Percentiles rank a stretch among this genome's conserved stretches.
These are phyloP conservation scores for Silvanus unidentatus DNA, from an alignment of 2,888 invertebrate genomes.

Conservation along the genomic window DNA sequence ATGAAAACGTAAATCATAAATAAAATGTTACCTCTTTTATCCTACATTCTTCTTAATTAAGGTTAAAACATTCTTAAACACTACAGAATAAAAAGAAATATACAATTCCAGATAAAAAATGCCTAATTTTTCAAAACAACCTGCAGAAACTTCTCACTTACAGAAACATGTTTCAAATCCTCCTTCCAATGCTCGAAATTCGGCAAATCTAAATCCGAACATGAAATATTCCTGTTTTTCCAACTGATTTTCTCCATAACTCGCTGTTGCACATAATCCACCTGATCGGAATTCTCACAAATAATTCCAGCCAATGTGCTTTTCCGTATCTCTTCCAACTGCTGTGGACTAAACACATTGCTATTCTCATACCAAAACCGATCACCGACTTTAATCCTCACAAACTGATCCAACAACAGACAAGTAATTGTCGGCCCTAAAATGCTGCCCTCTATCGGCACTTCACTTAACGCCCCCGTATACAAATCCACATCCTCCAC, in stretches of 20 bases:
- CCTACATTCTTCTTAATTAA: too few relatives aligned
- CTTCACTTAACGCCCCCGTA: constrained; percentile 80
- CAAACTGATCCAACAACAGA: constrained; percentile 79
- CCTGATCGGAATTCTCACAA: constrained; percentile 68
- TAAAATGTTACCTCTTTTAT: too few relatives aligned
- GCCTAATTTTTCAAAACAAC: too few relatives aligned
- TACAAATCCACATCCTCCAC: constrained; percentile 86
- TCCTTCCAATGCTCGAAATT: constrained; percentile 34
- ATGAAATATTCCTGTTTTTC: constrained; percentile 57
- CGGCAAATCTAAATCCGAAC: constrained; percentile 55
- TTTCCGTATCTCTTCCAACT: constrained; percentile 74
- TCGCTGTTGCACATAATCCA: constrained; percentile 57
- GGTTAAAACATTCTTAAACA: too few relatives aligned
- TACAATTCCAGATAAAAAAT: too few relatives aligned
- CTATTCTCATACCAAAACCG: constrained; percentile 84
- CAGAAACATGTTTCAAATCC: constrained; percentile 10
- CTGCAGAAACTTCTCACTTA: too few relatives aligned
- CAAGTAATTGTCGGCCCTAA: constrained; percentile 83
- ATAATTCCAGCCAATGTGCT: constrained; percentile 68
- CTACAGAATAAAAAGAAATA: too few relatives aligned
- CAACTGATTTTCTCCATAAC: constrained; percentile 62
- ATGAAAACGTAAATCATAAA: too few relatives aligned
- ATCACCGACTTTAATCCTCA: constrained; percentile 73
- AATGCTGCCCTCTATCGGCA: constrained; percentile 62
- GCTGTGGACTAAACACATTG: constrained; percentile 65